Conservation (phyloP, 35 echinoderm and acorn worm species). For the Eucidaris tribuloides region DNA sequence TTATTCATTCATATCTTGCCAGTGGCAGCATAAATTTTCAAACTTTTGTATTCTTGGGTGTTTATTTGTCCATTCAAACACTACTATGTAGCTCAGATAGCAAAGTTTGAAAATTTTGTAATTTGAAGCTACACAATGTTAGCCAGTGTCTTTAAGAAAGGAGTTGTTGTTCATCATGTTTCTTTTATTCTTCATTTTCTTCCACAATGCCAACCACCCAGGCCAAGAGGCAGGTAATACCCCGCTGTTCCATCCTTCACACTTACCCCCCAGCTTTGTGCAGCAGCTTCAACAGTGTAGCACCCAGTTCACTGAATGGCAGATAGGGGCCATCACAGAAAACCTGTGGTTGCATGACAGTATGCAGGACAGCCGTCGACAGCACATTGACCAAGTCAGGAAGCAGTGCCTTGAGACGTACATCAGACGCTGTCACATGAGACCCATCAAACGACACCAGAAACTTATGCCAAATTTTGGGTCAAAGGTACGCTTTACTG, state of each 20-base stretch:
- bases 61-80: no score
- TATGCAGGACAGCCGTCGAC: neutral
- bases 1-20: no score
- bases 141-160: no score
- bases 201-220: no score
- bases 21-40: no score
- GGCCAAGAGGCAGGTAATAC: neutral
- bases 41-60: no score
- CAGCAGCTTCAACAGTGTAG: slow-evolving; percentile 39
- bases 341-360: slow-evolving; percentile 38
- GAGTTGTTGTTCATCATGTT: no score
- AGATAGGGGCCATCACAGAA: slow-evolving; percentile 44
- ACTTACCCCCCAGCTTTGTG: slow-evolving; percentile 43
- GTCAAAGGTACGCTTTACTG: slow-evolving; percentile 18
- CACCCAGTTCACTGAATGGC: slow-evolving; percentile 40
- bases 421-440: slow-evolving; percentile 35
- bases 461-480: slow-evolving; percentile 32
- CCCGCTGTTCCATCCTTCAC: neutral
- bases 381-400: slow-evolving; percentile 47
- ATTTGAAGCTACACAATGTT: no score
- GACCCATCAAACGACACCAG: slow-evolving; percentile 11
- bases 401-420: slow-evolving; percentile 39
- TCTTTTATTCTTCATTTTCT: no score
- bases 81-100: no score
- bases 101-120: no score